Evolutionary conservation across 1,140 invertebrate species (phyloP), one percentile per base, ranked within the genome.

Genomic region (Heterodera carotae): DNA sequence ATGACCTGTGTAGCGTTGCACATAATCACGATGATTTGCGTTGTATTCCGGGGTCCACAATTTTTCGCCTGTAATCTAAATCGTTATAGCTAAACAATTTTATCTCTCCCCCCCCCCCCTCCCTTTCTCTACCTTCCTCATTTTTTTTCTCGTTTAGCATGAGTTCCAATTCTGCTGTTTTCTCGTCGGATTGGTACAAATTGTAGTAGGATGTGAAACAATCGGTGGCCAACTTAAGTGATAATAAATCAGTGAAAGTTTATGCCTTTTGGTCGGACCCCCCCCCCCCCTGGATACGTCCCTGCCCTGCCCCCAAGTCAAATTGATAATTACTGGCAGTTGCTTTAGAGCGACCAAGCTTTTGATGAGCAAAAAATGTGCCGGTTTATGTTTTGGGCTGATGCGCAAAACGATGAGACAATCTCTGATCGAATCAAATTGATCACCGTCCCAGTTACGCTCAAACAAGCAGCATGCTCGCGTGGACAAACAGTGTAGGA

Each of bases 361-460:
- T 68, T 70, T 76, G 36, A 78, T 39, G 29, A 78, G 34, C 2
- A 39, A 29, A 43, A 22, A 15, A 29, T 78, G 77, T 18, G 64
- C 76, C 33, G 22, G 22, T 69, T 78, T 79, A 22, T 79, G 36
- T 6, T 12, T 36, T 12, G 27, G 66, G 18, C 39, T 8, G 22
- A 78, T 18, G 27, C 34, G 33, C 12, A 78, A 22, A 25, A 64
- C 36, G 22, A 25, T 33, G 18, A 78, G 36, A 31, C 48, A 70
- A 59, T 78, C 77, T 33, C 69, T 43, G 36, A 78, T 31, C 22
- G 76, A 60, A 69, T 66, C 77, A 25, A 78, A 62, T 59, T 36
- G 29, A 39, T 78, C 77, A 1, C 77, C 77, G 33, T 69, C 60
- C 77, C 77, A 78, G n/a, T 25, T n/a, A 22, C 77, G 53, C 60